Conservation (phyloP, 2,113 vertebrate genomes). For the Centrocercus urophasianus region DNA sequence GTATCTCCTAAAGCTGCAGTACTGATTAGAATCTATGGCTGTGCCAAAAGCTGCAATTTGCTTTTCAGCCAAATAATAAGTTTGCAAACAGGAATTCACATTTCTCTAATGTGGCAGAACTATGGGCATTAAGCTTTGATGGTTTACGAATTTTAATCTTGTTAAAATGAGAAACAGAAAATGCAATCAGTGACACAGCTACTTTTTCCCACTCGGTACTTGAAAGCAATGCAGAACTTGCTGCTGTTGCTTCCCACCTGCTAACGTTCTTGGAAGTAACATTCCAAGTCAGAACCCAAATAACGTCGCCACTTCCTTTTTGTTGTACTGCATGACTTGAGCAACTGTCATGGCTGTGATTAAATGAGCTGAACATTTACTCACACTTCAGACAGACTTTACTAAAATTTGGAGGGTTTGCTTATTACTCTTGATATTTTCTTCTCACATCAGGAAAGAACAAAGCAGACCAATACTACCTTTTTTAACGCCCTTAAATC, state of each 20-base stretch:
- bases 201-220: background rate
- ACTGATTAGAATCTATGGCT: background rate
- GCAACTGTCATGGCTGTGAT: background rate
- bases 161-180: background rate
- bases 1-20: background rate
- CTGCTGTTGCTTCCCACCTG: background rate
- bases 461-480: background rate
- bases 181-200: background rate
- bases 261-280: background rate
- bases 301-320: background rate
- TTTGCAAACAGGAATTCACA: background rate
- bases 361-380: background rate
- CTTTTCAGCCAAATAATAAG: background rate
- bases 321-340: background rate
- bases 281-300: background rate
- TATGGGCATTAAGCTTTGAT: background rate
- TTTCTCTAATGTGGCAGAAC: background rate
- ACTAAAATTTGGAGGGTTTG: background rate
- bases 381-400: background rate
- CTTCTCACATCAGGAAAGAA: background rate
- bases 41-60: background rate
- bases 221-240: background rate
- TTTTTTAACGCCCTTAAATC: constrained; percentile 74
- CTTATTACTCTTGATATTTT: background rate
- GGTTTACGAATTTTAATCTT: background rate